A percentile compares a stretch with the other conserved stretches of the same genome.
phyloP scores from a whole-genome alignment of 2,113 vertebrate species.

The Pterocles burchelli region DNA sequence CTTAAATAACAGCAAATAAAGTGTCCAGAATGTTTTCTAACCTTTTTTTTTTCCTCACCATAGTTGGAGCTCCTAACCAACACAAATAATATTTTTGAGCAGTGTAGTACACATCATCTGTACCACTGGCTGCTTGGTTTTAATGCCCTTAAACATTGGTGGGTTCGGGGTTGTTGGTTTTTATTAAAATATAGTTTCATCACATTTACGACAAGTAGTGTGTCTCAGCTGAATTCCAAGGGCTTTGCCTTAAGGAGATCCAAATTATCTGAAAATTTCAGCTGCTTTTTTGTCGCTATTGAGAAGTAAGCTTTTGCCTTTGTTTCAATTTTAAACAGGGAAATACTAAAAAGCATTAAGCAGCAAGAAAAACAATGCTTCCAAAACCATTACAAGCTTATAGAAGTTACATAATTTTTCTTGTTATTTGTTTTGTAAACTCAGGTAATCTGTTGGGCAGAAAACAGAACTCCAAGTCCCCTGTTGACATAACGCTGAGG shows the following conservation, averaged over 20 bases:
- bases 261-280: background rate
- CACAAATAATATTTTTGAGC: background rate
- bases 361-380: background rate
- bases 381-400: background rate
- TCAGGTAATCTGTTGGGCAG: background rate
- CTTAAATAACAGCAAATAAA: slow-evolving; percentile 13
- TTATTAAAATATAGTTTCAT: background rate
- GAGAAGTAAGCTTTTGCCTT: background rate
- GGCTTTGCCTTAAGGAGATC: background rate
- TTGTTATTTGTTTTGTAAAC: background rate
- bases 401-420: background rate
- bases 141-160: background rate
- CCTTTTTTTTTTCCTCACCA: background rate
- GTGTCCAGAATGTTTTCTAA: background rate
- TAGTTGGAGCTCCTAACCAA: background rate
- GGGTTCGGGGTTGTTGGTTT: background rate
- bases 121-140: background rate
- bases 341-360: background rate
- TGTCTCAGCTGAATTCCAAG: background rate
- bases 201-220: background rate
- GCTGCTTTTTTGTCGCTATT: background rate
- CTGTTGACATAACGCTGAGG: background rate
- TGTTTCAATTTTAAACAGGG: background rate
- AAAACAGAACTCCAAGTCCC: background rate
- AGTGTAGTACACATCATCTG: background rate